Base-by-base conservation (phyloP, 2,888 invertebrate species). In the Mythimna loreyi region DNA sequence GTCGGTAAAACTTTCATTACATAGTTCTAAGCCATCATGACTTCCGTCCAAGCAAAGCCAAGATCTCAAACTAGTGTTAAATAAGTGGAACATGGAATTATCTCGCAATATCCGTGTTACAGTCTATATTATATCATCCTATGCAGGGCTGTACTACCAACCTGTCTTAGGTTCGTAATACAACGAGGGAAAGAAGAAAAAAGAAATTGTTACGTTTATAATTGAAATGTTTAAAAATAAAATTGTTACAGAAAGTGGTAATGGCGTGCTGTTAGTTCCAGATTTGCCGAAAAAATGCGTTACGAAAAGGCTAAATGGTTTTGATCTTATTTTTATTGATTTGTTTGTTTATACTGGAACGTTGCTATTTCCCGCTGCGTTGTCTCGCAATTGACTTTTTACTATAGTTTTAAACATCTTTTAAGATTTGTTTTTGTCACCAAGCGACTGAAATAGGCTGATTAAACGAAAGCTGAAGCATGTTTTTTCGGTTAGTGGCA, bases 111-210 rank as follows among this genome's bases (percentile, higher is more conserved):
- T 92, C 92, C 92, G 92, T 88, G 89, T 90, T 90, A 77, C 82
- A 86, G 86, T 79, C 89, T 86, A 89, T 92, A 90, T 92, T 92
- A 92, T 92, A 93, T 92, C 92, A 92, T 92, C 91, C 85, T 84
- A 81, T 81, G 33, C 85, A 78, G 85, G 81, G 82, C 82, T 79
- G 80, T 78, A 85, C 85, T 88, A 89, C 86, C 89, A 89, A 90
- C 90, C 87, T 88, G 90, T 78, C 61, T 73, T 82, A 80, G 80
- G 89, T 40, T 55, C 23, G 87, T n/a, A 68, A 40, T 66, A 85
- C 85, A 90, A 43, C 43, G 75, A 75, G 88, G 36, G 67, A 50
- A 70, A 72, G 58, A 65, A 30, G 33, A 9, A 9, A 75, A 60
- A 30, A 21, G 45, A 19, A 49, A 30, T 49, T 43, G 52, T 78